phyloP scores from a whole-genome alignment of 2,797 vertebrate genomes.

The Phataginus tetradactyla region DNA sequence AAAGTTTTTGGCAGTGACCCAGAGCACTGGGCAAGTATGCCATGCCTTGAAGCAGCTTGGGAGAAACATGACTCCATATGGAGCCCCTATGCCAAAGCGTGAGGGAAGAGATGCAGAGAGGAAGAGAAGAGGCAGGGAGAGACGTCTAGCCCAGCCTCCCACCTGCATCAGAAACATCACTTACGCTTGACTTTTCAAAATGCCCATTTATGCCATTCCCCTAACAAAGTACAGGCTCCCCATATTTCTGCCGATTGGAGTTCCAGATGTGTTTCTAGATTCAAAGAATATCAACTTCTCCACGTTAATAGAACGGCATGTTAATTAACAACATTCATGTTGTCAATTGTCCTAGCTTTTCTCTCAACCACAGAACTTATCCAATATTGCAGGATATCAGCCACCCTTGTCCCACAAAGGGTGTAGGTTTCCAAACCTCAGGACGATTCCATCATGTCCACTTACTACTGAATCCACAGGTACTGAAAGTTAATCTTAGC shows the following conservation, averaged over 20 bases:
- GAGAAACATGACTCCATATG: rapidly evolving
- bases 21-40: background rate
- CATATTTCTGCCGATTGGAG: background rate
- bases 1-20: background rate
- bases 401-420: background rate
- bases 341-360: background rate
- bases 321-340: background rate
- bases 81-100: background rate
- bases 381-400: background rate
- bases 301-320: background rate
- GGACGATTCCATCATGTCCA: rapidly evolving
- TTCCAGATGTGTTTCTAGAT: background rate
- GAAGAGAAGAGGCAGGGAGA: rapidly evolving
- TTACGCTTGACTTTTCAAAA: background rate
- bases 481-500: background rate
- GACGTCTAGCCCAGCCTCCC: no score
- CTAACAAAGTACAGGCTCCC: no score
- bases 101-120: background rate
- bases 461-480: background rate
- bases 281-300: background rate
- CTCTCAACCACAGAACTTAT: background rate
- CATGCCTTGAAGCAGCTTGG: background rate
- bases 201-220: no score
- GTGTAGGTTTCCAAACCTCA: background rate
- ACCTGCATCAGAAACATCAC: background rate